Conservation (phyloP, 2,888 invertebrate species). For the Apotomis turbidana region DNA sequence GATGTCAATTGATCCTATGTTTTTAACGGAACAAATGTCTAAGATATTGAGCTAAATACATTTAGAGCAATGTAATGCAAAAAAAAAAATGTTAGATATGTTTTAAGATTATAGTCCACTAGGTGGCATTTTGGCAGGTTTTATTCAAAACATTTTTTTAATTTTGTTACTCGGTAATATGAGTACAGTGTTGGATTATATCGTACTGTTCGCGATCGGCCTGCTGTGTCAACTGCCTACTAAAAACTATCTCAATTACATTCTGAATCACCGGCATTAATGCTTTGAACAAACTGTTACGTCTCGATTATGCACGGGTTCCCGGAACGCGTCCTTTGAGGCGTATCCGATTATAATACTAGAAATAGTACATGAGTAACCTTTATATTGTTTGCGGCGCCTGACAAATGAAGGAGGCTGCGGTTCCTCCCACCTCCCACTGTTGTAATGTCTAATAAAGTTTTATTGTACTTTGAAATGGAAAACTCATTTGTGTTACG, state of each 20-base stretch:
- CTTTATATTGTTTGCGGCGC: conserved; percentile 34
- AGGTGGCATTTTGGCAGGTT: too few species aligned
- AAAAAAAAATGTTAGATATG: too few species aligned
- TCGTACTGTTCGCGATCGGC: conserved; percentile 19
- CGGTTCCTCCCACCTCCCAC: conserved; percentile 6
- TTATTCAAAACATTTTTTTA: too few species aligned
- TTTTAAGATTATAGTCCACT: too few species aligned
- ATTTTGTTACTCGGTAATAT: too few species aligned
- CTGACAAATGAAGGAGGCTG: conserved; percentile 24
- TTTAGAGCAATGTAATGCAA: too few species aligned
- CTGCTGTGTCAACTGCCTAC: conserved; percentile 51
- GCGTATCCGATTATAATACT: conserved; percentile 48
- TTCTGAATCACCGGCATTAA: conserved; percentile 63
- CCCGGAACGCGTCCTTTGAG: conserved; percentile 55
- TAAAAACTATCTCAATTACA: conserved; percentile 71
- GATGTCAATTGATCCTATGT: too few species aligned
- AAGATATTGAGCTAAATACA: too few species aligned
- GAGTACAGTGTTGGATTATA: not conserved
- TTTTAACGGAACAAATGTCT: too few species aligned
- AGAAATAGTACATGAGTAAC: conserved; percentile 39
- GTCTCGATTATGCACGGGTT: conserved; percentile 46
- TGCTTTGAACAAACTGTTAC: conserved; percentile 53
- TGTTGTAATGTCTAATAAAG: conserved; percentile 23
- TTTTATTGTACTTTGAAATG: conserved; percentile 34
- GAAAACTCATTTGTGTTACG: conserved; percentile 16